Evolutionary conservation across 2,888 invertebrate genomes (phyloP).

Genomic region (Cephus rjabovi): DNA sequence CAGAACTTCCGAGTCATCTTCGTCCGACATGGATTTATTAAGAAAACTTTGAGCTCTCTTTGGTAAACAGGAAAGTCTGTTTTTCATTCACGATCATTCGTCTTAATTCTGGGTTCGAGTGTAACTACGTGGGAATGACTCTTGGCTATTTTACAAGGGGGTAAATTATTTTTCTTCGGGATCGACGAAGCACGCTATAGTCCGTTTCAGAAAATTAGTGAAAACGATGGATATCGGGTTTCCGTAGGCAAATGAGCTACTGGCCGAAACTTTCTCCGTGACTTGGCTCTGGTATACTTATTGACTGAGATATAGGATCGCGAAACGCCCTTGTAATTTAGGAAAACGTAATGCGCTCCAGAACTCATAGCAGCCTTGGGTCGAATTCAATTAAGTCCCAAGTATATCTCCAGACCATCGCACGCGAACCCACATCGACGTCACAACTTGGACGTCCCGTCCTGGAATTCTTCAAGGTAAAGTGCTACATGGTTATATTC

Average conservation of each 20-base stretch:
- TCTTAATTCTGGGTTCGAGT: neutral
- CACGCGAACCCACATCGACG: slow-evolving; percentile 18
- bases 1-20: neutral
- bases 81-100: neutral
- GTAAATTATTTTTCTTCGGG: neutral
- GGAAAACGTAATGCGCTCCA: slow-evolving; percentile 44
- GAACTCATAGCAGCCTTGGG: slow-evolving; percentile 43
- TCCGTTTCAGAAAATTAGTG: neutral
- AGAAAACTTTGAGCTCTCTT: neutral
- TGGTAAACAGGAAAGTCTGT: neutral
- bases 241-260: neutral
- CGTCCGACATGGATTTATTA: neutral
- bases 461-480: slow-evolving; percentile 23
- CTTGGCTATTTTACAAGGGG: neutral
- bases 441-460: slow-evolving; percentile 27
- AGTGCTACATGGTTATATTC: neutral
- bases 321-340: slow-evolving; percentile 56
- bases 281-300: neutral
- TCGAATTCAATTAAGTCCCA: slow-evolving; percentile 58
- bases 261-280: neutral
- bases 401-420: slow-evolving; percentile 53
- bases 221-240: neutral
- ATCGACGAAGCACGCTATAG: neutral
- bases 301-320: neutral
- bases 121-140: neutral